Percentiles rank a stretch among this genome's conserved stretches.
phyloP scores from a whole-genome alignment of 2,797 vertebrate genomes.

The Chaunax sp. region DNA sequence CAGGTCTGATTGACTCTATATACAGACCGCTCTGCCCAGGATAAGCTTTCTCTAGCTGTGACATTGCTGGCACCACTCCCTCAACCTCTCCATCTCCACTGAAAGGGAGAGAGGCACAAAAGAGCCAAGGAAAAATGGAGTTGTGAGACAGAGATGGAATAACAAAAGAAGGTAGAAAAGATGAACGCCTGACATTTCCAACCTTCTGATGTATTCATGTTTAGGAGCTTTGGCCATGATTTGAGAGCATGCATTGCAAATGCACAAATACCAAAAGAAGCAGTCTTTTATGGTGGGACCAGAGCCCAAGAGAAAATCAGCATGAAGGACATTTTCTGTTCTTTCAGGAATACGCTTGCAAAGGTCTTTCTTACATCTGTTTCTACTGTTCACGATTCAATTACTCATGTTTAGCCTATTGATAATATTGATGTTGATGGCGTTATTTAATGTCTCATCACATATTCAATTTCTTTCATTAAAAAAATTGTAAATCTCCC shows the following conservation, averaged over 20 bases:
- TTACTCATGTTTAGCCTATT: slow-evolving; percentile 24
- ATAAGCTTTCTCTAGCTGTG: slow-evolving; percentile 78
- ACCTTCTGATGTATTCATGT: slow-evolving; percentile 56
- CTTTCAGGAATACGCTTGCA: slow-evolving; percentile 24
- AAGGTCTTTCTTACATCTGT: neutral
- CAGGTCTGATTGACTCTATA: slow-evolving; percentile 83
- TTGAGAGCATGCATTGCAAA: slow-evolving; percentile 31
- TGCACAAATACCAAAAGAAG: slow-evolving; percentile 54
- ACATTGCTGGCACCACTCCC: slow-evolving; percentile 72
- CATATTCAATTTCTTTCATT: too few species aligned
- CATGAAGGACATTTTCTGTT: slow-evolving; percentile 58
- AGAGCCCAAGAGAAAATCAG: slow-evolving; percentile 50
- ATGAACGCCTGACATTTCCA: slow-evolving; percentile 62
- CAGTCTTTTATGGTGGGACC: slow-evolving; percentile 51
- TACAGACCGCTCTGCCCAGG: slow-evolving; percentile 76
- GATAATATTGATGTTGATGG: neutral
- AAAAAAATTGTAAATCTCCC: slow-evolving; percentile 15
- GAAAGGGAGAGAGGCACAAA: slow-evolving; percentile 62
- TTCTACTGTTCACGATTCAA: slow-evolving; percentile 12
- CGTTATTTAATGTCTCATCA: slow-evolving; percentile 21
- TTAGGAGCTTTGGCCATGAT: slow-evolving; percentile 68
- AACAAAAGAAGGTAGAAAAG: slow-evolving; percentile 59
- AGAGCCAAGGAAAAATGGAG: slow-evolving; percentile 62
- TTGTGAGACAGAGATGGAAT: slow-evolving; percentile 65
- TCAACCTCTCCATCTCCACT: slow-evolving; percentile 63